A percentile compares a stretch with the other conserved stretches of the same genome.
These are phyloP conservation scores for Sardina pilchardus DNA, from an alignment of 2,113 vertebrate species.

Conservation along the genomic window DNA sequence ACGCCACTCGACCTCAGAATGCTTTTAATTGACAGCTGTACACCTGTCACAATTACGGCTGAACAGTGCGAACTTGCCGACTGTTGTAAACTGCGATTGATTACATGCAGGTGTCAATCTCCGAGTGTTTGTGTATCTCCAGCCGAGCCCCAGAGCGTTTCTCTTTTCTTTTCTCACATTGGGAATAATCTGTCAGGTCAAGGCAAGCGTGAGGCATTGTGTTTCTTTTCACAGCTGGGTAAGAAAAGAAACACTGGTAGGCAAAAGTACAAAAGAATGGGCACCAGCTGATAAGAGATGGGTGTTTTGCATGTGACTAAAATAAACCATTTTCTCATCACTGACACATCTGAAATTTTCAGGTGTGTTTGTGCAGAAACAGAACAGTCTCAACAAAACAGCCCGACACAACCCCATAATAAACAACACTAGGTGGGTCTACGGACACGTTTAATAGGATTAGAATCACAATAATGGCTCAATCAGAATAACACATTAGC, in stretches of 20 bases:
- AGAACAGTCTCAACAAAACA: background rate
- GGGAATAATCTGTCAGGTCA: background rate
- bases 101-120: constrained; percentile 29
- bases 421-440: too few relatives aligned
- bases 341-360: too few relatives aligned
- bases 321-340: background rate
- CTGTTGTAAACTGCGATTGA: constrained; percentile 30
- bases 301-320: background rate
- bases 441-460: too few relatives aligned
- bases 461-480: too few relatives aligned
- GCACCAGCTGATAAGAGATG: background rate
- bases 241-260: background rate
- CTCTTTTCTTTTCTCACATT: background rate
- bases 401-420: too few relatives aligned
- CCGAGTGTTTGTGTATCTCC: constrained; percentile 20
- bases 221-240: background rate
- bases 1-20: constrained; percentile 37
- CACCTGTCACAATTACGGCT: constrained; percentile 31
- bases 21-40: constrained; percentile 43
- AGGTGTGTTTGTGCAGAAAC: too few relatives aligned
- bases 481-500: too few relatives aligned
- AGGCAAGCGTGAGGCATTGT: background rate
- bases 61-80: constrained; percentile 23
- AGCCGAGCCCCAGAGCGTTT: background rate
- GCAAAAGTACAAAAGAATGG: background rate